Conservation (phyloP, 2,888 invertebrate species). For the Rhaphigaster nebulosa region DNA sequence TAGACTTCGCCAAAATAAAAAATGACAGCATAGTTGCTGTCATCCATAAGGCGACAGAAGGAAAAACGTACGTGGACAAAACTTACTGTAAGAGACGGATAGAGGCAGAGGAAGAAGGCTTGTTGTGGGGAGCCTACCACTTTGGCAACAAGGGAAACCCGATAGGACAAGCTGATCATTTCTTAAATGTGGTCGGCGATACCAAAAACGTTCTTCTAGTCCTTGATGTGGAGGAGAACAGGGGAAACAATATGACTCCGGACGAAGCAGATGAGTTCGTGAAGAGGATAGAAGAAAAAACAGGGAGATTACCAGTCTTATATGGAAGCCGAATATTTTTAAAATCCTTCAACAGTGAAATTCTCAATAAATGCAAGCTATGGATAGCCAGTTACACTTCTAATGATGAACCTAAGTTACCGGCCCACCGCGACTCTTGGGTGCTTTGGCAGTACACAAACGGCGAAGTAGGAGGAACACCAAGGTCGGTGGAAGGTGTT, state of each 20-base stretch:
- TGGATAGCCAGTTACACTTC: constrained; percentile 62
- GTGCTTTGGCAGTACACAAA: constrained; percentile 65
- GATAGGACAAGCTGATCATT: constrained; percentile 62
- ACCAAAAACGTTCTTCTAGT: constrained; percentile 60
- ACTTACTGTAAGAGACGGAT: constrained; percentile 58
- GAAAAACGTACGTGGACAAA: constrained; percentile 58
- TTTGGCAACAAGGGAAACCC: constrained; percentile 62
- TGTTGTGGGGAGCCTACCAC: constrained; percentile 65
- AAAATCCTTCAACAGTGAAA: constrained; percentile 49
- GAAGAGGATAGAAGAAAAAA: constrained; percentile 57
- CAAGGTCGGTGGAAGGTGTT: constrained; percentile 63
- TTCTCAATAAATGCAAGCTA: constrained; percentile 61
- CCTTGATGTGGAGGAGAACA: constrained; percentile 62
- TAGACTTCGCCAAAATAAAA: constrained; percentile 59
- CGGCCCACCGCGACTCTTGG: constrained; percentile 63
- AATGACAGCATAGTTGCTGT: constrained; percentile 62
- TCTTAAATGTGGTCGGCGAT: constrained; percentile 62
- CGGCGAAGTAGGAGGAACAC: constrained; percentile 60
- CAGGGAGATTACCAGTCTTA: constrained; percentile 60
- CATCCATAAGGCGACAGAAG: constrained; percentile 65
- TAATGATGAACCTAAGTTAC: constrained; percentile 52
- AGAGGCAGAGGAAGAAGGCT: constrained; percentile 59
- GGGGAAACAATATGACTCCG: constrained; percentile 60
- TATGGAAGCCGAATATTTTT: constrained; percentile 63
- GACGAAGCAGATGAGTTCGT: constrained; percentile 62